These are phyloP conservation scores for Drosophila oshimai DNA, from an alignment of 1,140 invertebrate species.

Conservation along the genomic window DNA sequence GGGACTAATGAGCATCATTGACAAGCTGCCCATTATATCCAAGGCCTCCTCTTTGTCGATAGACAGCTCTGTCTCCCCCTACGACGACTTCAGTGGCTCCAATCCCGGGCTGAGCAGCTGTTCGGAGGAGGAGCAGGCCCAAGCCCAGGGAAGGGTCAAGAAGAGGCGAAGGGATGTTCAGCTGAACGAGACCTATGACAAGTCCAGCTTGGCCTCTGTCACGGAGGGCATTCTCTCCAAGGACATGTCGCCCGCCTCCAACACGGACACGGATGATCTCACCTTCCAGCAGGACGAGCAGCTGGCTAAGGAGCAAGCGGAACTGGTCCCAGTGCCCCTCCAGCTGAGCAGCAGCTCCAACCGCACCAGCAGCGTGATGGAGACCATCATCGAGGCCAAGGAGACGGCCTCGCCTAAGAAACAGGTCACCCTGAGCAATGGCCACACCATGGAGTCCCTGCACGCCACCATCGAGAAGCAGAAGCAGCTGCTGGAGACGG, in stretches of 20 bases:
- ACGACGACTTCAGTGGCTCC: constrained; percentile 76
- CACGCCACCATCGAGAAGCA: constrained; percentile 82
- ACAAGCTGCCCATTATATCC: constrained; percentile 78
- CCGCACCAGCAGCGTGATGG: constrained; percentile 74
- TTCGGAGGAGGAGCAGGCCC: constrained; percentile 65
- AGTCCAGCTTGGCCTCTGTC: constrained; percentile 77
- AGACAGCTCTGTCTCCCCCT: constrained; percentile 74
- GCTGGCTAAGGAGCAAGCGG: constrained; percentile 55
- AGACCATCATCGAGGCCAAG: constrained; percentile 81
- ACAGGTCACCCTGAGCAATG: constrained; percentile 38
- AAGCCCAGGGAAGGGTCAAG: constrained; percentile 37
- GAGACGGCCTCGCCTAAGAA: constrained; percentile 81
- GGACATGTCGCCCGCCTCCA: constrained; percentile 73
- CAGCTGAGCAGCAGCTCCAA: constrained; percentile 56
- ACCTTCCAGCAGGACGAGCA: constrained; percentile 82
- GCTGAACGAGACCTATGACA: constrained; percentile 81
- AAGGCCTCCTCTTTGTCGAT: constrained; percentile 78
- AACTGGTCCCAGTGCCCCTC: constrained; percentile 15
- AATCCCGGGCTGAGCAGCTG: constrained; percentile 74
- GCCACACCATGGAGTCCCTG: constrained; percentile 78
- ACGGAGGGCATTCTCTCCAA: constrained; percentile 79
- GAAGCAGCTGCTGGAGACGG: constrained; percentile 78
- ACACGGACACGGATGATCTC: constrained; percentile 80
- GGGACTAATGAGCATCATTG: constrained; percentile 80
- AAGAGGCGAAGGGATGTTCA: constrained; percentile 71